Evolutionary conservation across 2,888 invertebrate genomes (phyloP).

Genomic region (Melikaiella ostensackeni): DNA sequence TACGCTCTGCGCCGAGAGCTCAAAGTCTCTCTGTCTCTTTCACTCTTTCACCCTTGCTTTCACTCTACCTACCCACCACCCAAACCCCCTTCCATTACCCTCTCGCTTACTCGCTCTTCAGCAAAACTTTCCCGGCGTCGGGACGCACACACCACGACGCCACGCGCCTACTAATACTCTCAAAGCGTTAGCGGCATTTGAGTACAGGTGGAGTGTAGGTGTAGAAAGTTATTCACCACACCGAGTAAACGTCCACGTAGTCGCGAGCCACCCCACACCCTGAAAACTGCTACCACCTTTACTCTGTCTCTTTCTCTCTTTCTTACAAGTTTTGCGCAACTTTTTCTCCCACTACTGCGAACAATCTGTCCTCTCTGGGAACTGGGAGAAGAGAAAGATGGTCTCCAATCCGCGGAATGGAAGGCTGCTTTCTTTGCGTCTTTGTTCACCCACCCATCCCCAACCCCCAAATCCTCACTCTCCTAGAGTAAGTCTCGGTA

Average conservation of each 20-base stretch:
- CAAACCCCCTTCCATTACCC: slow-evolving; percentile 13
- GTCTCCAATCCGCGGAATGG: slow-evolving; percentile 39
- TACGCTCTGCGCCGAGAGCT: slow-evolving; percentile 61
- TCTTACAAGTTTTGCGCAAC: slow-evolving; percentile 64
- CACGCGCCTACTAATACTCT: slow-evolving; percentile 49
- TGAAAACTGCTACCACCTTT: slow-evolving; percentile 50
- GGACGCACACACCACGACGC: slow-evolving; percentile 57
- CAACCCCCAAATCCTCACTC: slow-evolving; percentile 14
- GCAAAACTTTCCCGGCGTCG: slow-evolving; percentile 69
- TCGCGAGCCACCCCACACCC: slow-evolving; percentile 52
- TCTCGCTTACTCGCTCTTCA: slow-evolving; percentile 55
- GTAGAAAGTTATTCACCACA: slow-evolving; percentile 4
- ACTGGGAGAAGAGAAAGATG: slow-evolving; percentile 39
- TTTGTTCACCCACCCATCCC: slow-evolving; percentile 35
- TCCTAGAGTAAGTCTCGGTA: slow-evolving; percentile 42
- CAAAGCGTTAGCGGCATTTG: slow-evolving; percentile 37
- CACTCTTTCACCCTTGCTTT: slow-evolving; percentile 58
- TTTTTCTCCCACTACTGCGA: slow-evolving; percentile 57
- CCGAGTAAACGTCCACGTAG: slow-evolving; percentile 43
- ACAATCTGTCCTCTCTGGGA: slow-evolving; percentile 43
- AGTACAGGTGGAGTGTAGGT: slow-evolving; percentile 19
- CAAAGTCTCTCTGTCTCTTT: slow-evolving; percentile 46
- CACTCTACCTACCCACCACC: slow-evolving; percentile 11
- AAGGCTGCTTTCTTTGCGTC: slow-evolving; percentile 44
- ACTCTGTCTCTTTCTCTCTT: slow-evolving; percentile 53